Conservation (phyloP, 2,113 vertebrate genomes). For the Mobula hypostoma region DNA sequence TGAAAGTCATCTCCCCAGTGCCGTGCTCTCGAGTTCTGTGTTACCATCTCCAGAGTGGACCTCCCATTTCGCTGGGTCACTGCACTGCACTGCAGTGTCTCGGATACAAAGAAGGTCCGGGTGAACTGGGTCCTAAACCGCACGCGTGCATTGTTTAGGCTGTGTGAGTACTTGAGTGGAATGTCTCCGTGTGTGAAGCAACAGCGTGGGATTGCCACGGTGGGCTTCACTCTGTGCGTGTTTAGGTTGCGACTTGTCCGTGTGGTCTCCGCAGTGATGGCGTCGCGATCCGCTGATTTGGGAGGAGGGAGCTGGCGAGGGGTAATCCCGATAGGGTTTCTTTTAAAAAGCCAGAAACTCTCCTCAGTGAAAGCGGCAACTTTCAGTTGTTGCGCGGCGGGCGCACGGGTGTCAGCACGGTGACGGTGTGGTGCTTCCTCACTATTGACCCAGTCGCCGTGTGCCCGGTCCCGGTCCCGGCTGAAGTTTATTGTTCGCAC, state of each 20-base stretch:
- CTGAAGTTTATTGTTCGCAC: background rate
- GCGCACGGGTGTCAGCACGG: background rate
- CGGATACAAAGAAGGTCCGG: background rate
- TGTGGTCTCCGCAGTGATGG: background rate
- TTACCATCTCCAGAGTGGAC: background rate
- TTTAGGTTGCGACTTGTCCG: background rate
- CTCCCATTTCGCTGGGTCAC: slow-evolving; percentile 7
- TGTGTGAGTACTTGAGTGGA: background rate
- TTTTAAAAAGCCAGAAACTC: background rate
- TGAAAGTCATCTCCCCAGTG: background rate
- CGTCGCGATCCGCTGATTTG: background rate
- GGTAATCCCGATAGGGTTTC: background rate
- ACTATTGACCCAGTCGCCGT: too few species aligned
- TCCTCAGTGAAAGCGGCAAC: background rate
- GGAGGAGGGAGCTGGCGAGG: background rate
- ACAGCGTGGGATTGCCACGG: background rate
- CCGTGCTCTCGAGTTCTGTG: background rate
- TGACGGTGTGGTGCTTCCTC: too few species aligned
- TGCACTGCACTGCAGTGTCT: background rate
- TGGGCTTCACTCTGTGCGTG: background rate
- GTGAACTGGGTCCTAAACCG: background rate
- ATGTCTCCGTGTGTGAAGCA: background rate
- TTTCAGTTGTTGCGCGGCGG: slow-evolving; percentile 18
- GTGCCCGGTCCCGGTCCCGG: background rate
- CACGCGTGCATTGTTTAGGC: background rate